Evolutionary conservation across 2,888 invertebrate genomes (phyloP).

Genomic region (Cephus sareptanus): DNA sequence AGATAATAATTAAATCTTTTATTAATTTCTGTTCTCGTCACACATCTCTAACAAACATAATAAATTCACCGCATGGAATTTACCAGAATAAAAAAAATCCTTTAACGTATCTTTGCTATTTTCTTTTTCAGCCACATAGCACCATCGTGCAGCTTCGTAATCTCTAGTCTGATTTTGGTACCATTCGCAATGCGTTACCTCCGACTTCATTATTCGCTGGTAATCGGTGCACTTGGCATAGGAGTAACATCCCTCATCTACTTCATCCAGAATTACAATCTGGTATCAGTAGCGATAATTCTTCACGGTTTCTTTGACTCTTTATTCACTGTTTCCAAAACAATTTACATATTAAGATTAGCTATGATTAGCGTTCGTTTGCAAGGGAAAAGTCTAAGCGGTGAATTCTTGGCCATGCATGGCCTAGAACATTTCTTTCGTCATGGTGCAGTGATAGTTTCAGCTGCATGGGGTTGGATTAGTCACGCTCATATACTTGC

Average conservation of each 20-base stretch:
- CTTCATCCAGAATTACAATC: slow-evolving; percentile 13
- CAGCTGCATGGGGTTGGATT: slow-evolving; percentile 18
- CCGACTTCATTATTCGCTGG: slow-evolving; percentile 25
- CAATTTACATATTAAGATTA: slow-evolving; percentile 19
- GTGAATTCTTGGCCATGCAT: slow-evolving; percentile 16
- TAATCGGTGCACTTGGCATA: slow-evolving; percentile 28
- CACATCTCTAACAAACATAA: no score
- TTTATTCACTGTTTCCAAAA: slow-evolving; percentile 20
- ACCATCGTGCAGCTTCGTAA: no score
- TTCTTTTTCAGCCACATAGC: no score
- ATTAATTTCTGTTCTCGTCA: no score
- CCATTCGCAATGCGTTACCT: slow-evolving; percentile 22
- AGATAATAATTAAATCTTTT: no score
- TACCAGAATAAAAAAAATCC: no score
- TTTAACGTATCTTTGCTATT: no score
- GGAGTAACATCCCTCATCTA: slow-evolving; percentile 21
- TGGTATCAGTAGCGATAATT: slow-evolving; percentile 16
- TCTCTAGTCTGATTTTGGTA: slow-evolving; percentile 17
- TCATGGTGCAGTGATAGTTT: slow-evolving; percentile 15
- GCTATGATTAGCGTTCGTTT: slow-evolving; percentile 22
- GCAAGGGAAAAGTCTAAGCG: slow-evolving; percentile 16
- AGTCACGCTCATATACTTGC: neutral
- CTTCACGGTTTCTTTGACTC: slow-evolving; percentile 21
- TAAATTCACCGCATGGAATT: no score
- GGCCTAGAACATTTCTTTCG: slow-evolving; percentile 20